phyloP scores from a whole-genome alignment of 92 coral and sea anemone genomes.

The Palythoa caribaeorum region DNA sequence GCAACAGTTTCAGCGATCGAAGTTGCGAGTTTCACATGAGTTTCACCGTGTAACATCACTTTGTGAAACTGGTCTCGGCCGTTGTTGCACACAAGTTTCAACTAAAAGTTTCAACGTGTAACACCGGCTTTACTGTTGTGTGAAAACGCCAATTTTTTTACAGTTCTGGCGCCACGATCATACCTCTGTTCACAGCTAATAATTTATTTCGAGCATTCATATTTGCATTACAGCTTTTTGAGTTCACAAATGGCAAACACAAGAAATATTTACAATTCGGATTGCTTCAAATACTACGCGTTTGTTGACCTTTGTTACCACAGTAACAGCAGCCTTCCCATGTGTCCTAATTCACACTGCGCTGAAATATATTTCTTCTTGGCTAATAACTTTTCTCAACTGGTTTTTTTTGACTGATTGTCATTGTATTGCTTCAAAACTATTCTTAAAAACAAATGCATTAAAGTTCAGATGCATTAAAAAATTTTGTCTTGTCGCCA shows the following conservation, averaged over 20 bases:
- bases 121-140: too few relatives aligned
- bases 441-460: neutral
- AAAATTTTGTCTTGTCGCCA: neutral
- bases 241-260: neutral
- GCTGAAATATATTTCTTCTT: neutral
- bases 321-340: neutral
- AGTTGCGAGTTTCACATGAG: too few relatives aligned
- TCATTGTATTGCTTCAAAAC: neutral
- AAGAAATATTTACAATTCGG: neutral
- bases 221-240: neutral
- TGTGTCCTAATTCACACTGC: neutral
- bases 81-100: too few relatives aligned
- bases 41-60: too few relatives aligned
- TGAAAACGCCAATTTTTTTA: too few relatives aligned
- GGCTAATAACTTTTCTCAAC: neutral
- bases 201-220: too few relatives aligned
- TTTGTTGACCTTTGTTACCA: neutral
- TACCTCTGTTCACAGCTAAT: too few relatives aligned
- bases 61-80: too few relatives aligned
- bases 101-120: too few relatives aligned
- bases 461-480: neutral
- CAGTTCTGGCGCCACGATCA: too few relatives aligned
- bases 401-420: neutral
- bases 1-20: too few relatives aligned
- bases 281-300: neutral